Percentiles rank a stretch among this genome's conserved stretches.
These are phyloP conservation scores for Edolisoma coerulescens DNA, from an alignment of 2,113 vertebrate species.

Conservation along the genomic window DNA sequence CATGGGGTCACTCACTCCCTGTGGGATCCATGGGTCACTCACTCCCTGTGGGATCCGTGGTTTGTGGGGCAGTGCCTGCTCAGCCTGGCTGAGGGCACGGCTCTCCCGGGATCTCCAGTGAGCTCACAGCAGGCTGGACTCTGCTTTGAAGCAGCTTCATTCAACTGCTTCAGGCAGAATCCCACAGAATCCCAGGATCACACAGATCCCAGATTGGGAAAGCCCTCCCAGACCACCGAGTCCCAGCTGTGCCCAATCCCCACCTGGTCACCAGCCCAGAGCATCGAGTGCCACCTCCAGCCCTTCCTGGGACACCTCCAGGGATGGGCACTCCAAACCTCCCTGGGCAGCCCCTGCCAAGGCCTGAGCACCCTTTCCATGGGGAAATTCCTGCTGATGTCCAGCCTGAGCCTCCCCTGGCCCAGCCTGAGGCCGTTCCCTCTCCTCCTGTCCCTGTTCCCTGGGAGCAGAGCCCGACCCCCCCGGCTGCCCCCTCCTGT, in stretches of 20 bases:
- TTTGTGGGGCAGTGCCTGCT: not conserved
- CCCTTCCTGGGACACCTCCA: not conserved
- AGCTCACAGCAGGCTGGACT: not conserved
- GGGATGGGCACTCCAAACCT: not conserved
- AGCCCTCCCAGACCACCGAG: accelerated
- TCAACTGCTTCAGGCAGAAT: not conserved
- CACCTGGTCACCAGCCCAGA: not conserved
- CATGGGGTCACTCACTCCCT: not conserved
- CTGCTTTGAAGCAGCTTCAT: not conserved
- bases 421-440: not conserved
- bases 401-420: not conserved
- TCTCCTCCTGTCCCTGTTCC: not conserved
- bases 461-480: not conserved
- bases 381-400: not conserved
- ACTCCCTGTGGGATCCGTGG: not conserved
- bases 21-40: not conserved
- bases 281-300: not conserved
- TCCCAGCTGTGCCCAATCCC: accelerated
- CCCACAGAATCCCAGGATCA: not conserved
- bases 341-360: not conserved
- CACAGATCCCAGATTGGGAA: not conserved
- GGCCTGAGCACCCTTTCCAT: not conserved
- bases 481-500: not conserved
- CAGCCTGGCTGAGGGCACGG: not conserved
- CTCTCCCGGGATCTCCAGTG: accelerated